Percentiles rank a stretch among this genome's conserved stretches.
Conservation (phyloP, 2,797 vertebrate species). For the Schizopygopsis malacanthus region DNA sequence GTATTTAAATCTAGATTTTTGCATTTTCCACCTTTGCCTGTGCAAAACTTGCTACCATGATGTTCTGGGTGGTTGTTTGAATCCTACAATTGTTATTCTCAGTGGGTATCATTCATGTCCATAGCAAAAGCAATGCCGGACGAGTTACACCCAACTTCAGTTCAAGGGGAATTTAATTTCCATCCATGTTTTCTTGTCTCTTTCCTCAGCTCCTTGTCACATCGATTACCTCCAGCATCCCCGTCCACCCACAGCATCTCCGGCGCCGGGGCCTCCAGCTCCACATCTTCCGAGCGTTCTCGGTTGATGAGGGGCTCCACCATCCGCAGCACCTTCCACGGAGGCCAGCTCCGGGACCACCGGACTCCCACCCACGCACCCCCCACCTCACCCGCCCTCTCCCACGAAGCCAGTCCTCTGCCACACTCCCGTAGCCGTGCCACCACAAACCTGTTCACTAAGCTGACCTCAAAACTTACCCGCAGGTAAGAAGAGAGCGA, state of each 20-base stretch:
- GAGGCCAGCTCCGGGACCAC: slow-evolving; percentile 90
- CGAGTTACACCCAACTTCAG: background rate
- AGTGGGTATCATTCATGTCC: background rate
- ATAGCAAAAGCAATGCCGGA: background rate
- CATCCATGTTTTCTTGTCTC: background rate
- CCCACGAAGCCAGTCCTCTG: slow-evolving; percentile 85
- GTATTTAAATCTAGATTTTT: background rate
- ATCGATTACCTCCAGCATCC: slow-evolving; percentile 86
- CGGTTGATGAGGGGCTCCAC: slow-evolving; percentile 89
- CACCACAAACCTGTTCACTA: slow-evolving; percentile 94
- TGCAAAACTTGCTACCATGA: background rate
- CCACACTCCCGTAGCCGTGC: slow-evolving; percentile 86
- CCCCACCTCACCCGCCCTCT: slow-evolving; percentile 89
- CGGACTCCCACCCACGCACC: slow-evolving; percentile 83
- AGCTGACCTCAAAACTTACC: slow-evolving; percentile 95
- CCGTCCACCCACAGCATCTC: slow-evolving; percentile 93
- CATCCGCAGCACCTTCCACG: slow-evolving; percentile 93
- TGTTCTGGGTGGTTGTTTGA: background rate
- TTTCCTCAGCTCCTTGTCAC: slow-evolving; percentile 78
- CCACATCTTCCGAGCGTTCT: slow-evolving; percentile 84
- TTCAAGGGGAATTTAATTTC: background rate
- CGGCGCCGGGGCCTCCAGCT: slow-evolving; percentile 78
- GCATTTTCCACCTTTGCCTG: background rate
- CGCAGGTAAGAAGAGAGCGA: slow-evolving; percentile 81
- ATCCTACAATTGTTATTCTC: background rate